Base-by-base conservation (phyloP, 2,888 invertebrate species). In the Noctua janthina region DNA sequence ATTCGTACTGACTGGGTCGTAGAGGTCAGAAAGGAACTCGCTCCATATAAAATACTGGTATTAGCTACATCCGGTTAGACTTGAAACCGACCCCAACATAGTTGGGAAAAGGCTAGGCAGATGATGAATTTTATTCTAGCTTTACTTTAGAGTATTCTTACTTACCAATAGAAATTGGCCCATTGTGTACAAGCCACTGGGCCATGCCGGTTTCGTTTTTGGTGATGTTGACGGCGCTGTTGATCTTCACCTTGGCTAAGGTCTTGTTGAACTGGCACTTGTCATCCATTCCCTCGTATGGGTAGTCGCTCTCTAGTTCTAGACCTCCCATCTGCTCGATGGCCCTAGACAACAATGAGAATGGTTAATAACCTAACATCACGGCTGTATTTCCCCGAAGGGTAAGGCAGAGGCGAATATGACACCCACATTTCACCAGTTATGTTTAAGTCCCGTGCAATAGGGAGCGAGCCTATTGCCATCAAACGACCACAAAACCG, bases 151-250 rank as follows among this genome's bases (percentile, higher is more conserved):
- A 35, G 20, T 64, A 39, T 13, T 43, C 68, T 46, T 17, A 68
- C 93, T 93, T 86, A 91, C 98, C 99, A 91, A 99, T 99, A 51
- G 99, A 98, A 90, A 99, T 99, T 0, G 99, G 99, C 74, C 99
- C 99, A 94, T 99, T 98, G 85, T 97, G 93, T 23, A 98, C 97
- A 46, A 99, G 96, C 99, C 99, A 99, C 92, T 98, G 98, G 39
- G 99, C 99, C 98, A 99, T 99, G 79, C 98, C 98, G 0, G 98
- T 98, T 95, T 99, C 99, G 94, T 99, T 98, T 75, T 97, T 97
- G 68, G 99, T 98, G 85, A 99, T 98, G 93, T 99, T 99, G 4
- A 99, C 97, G 29, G 98, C 98, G 15, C 99, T 98, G 17, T 97
- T 97, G 66, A 99, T 97, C 90, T 97, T 97, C 0, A 98, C 99